Conservation (phyloP, 2,888 invertebrate genomes). For the Vanessa cardui region DNA sequence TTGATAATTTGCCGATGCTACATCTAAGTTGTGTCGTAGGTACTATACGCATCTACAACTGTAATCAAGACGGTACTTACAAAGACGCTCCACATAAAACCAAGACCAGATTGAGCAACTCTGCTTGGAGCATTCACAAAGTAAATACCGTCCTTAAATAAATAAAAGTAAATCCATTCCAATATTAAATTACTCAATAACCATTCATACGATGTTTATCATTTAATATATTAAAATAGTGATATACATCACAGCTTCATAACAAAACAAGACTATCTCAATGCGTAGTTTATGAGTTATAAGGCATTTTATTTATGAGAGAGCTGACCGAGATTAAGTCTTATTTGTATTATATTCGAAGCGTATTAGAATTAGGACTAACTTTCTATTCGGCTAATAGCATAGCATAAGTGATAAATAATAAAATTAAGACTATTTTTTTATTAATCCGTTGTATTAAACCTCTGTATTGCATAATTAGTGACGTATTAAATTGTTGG, state of each 20-base stretch:
- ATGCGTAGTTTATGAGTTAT: conserved; percentile 25
- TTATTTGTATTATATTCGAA: conserved; percentile 34
- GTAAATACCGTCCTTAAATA: no score
- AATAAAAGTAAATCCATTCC: conserved; percentile 1
- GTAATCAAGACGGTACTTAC: no score
- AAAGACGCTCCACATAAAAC: no score
- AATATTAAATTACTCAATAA: conserved; percentile 16
- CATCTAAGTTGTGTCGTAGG: no score
- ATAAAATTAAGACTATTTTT: conserved; percentile 11
- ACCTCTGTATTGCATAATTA: conserved; percentile 5
- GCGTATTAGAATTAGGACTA: conserved; percentile 39
- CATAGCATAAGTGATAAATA: conserved; percentile 38
- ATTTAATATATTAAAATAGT: conserved; percentile 20
- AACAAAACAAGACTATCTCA: conserved; percentile 29
- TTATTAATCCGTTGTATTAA: conserved; percentile 10
- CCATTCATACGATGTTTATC: conserved; percentile 18
- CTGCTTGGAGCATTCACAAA: no score
- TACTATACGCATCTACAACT: no score
- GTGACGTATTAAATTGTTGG: not conserved
- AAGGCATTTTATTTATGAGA: conserved; percentile 29
- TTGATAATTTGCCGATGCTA: no score
- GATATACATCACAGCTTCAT: conserved; percentile 15
- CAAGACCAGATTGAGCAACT: no score
- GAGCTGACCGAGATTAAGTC: conserved; percentile 25
- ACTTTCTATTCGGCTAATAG: conserved; percentile 45